A percentile compares a stretch with the other conserved stretches of the same genome.
phyloP scores from a whole-genome alignment of 2,888 invertebrate genomes.

The Torymus auratus region DNA sequence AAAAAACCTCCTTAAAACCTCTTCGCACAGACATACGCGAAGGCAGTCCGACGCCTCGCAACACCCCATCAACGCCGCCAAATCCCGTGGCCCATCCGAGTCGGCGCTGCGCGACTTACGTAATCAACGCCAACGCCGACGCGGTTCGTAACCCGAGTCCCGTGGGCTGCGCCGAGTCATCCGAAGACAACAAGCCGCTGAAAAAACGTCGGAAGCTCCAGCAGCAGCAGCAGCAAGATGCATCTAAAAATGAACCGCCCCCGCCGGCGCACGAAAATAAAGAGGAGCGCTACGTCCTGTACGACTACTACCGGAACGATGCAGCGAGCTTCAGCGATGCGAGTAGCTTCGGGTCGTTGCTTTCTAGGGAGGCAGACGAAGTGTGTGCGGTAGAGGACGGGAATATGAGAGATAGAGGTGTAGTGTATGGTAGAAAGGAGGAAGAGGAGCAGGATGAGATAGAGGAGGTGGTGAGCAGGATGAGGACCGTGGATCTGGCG shows the following conservation, averaged over 20 bases:
- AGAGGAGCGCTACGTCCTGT: not conserved
- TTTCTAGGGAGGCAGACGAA: too few relatives aligned
- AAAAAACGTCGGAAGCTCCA: conserved; percentile 39
- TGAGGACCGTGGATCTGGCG: not conserved
- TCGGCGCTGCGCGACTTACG: conserved; percentile 52
- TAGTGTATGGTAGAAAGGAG: too few relatives aligned
- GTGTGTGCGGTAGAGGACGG: too few relatives aligned
- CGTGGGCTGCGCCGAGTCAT: conserved; percentile 20
- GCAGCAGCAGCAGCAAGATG: not conserved
- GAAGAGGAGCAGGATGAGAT: not conserved
- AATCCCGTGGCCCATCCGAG: not conserved
- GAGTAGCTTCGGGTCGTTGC: conserved; percentile 11
- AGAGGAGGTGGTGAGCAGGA: not conserved
- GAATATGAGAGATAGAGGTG: too few relatives aligned
- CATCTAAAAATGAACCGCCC: conserved; percentile 29
- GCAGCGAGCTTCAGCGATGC: conserved; percentile 33
- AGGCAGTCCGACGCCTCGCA: too few relatives aligned
- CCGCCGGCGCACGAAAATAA: conserved; percentile 14
- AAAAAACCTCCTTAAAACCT: too few relatives aligned
- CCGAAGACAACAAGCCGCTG: conserved; percentile 11
- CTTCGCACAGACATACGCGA: too few relatives aligned
- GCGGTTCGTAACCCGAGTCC: not conserved
- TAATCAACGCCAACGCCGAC: conserved; percentile 28
- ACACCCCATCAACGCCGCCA: too few relatives aligned
- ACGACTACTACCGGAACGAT: conserved; percentile 40